Percentiles rank a stretch among this genome's conserved stretches.
Conservation (phyloP, 2,888 invertebrate genomes). For the Eremobia ochroleuca region DNA sequence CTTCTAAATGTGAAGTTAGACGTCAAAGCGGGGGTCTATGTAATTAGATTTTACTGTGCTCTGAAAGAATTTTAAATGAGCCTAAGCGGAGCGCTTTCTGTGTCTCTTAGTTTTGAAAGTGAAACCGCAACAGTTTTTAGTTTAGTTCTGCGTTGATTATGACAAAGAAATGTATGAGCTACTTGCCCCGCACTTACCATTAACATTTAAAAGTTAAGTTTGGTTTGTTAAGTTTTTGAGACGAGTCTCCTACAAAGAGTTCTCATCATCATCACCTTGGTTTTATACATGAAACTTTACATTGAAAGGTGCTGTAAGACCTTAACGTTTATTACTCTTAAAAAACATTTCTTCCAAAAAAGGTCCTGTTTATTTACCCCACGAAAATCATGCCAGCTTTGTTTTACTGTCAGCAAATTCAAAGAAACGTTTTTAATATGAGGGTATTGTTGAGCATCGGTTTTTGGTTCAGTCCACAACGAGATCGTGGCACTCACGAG, state of each 20-base stretch:
- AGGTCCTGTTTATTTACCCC: conserved; percentile 8
- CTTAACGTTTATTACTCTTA: not conserved
- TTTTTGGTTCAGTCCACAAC: conserved; percentile 56
- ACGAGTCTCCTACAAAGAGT: not conserved
- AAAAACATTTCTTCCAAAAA: not conserved
- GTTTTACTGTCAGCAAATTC: conserved; percentile 28
- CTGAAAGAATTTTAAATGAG: conserved; percentile 42
- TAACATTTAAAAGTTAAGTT: not conserved
- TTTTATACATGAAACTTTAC: not conserved
- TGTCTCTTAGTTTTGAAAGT: conserved; percentile 32
- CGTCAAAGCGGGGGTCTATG: conserved; percentile 9
- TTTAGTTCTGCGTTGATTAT: conserved; percentile 7
- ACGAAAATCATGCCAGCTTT: conserved; percentile 20
- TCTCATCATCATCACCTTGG: not conserved
- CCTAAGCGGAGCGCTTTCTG: conserved; percentile 16
- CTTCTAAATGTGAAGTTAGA: conserved; percentile 21
- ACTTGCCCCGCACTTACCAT: not conserved
- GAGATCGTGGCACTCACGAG: conserved; percentile 46
- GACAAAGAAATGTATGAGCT: not conserved
- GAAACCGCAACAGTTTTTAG: conserved; percentile 15
- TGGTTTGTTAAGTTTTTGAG: not conserved
- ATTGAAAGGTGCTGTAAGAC: not conserved
- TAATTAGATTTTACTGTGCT: conserved; percentile 33
- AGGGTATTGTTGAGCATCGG: conserved; percentile 43
- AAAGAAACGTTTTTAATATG: conserved; percentile 46